These are phyloP conservation scores for Sebastes variabilis DNA, from an alignment of 2,797 vertebrate species.

Conservation along the genomic window DNA sequence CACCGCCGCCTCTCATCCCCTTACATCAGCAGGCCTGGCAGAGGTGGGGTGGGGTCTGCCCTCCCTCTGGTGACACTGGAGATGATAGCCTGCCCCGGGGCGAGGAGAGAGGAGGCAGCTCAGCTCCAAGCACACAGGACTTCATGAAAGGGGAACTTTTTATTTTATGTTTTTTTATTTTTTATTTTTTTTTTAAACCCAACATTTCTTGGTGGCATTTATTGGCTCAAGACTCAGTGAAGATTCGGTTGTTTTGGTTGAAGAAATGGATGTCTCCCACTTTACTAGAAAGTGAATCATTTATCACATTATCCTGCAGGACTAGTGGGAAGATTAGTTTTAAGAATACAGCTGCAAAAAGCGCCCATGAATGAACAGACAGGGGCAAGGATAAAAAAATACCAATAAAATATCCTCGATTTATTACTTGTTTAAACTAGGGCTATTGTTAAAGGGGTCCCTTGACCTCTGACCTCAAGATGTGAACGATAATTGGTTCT, in stretches of 20 bases:
- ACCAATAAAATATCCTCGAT: not conserved
- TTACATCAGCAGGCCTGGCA: slow-evolving; percentile 33
- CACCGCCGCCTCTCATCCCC: slow-evolving; percentile 46
- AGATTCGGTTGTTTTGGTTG: slow-evolving; percentile 7
- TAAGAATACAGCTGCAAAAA: not conserved
- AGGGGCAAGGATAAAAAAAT: not conserved
- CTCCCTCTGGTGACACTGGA: slow-evolving; percentile 71
- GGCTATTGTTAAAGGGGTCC: no score
- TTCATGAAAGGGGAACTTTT: slow-evolving; percentile 60
- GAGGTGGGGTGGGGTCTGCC: slow-evolving; percentile 48
- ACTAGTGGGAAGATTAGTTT: not conserved
- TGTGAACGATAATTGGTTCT: no score
- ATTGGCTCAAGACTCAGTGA: slow-evolving; percentile 25
- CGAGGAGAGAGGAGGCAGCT: slow-evolving; percentile 60
- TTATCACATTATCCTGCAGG: slow-evolving; percentile 31
- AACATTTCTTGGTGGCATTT: slow-evolving; percentile 56
- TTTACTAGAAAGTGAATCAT: slow-evolving; percentile 51
- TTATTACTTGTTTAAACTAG: no score
- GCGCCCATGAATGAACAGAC: not conserved
- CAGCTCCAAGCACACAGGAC: slow-evolving; percentile 52
- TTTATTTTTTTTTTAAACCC: slow-evolving; percentile 21
- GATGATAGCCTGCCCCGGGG: slow-evolving; percentile 74
- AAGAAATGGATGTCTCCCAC: not conserved
- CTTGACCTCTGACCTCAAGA: no score
- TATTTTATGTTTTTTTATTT: not conserved